Percentiles rank a stretch among this genome's conserved stretches.
Evolutionary conservation across 2,113 vertebrate species (phyloP).

Genomic region (Meriones unguiculatus): DNA sequence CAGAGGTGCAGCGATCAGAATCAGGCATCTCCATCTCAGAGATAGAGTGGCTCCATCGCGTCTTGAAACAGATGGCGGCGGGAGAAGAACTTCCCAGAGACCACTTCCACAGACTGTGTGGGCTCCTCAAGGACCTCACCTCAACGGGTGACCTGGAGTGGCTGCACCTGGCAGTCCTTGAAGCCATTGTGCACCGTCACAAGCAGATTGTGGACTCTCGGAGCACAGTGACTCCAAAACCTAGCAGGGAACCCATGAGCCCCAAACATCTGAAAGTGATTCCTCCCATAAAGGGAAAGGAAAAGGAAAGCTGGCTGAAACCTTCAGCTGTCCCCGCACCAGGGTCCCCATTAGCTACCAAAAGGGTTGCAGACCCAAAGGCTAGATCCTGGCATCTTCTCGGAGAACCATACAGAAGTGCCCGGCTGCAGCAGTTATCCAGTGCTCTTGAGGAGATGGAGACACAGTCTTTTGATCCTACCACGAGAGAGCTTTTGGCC

Average conservation of each 20-base stretch:
- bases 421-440: background rate
- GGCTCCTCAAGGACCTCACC: slow-evolving; percentile 73
- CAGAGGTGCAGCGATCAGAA: background rate
- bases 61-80: slow-evolving; percentile 55
- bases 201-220: slow-evolving; percentile 28
- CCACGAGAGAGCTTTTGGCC: slow-evolving; percentile 10
- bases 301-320: slow-evolving; percentile 42
- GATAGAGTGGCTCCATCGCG: slow-evolving; percentile 34
- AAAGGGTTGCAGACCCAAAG: slow-evolving; percentile 14
- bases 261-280: slow-evolving; percentile 70
- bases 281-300: slow-evolving; percentile 75
- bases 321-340: background rate
- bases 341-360: background rate
- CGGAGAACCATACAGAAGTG: slow-evolving; percentile 55
- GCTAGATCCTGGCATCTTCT: slow-evolving; percentile 60
- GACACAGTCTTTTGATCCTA: background rate
- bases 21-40: slow-evolving; percentile 47
- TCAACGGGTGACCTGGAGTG: slow-evolving; percentile 60
- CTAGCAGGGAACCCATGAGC: background rate
- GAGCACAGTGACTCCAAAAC: background rate
- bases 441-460: background rate
- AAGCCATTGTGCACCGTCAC: slow-evolving; percentile 60
- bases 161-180: slow-evolving; percentile 59
- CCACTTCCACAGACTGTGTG: slow-evolving; percentile 70
- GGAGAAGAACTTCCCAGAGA: slow-evolving; percentile 67